These are phyloP conservation scores for Dicroscelio sp. DNA, from an alignment of 2,888 invertebrate species.

Conservation along the genomic window DNA sequence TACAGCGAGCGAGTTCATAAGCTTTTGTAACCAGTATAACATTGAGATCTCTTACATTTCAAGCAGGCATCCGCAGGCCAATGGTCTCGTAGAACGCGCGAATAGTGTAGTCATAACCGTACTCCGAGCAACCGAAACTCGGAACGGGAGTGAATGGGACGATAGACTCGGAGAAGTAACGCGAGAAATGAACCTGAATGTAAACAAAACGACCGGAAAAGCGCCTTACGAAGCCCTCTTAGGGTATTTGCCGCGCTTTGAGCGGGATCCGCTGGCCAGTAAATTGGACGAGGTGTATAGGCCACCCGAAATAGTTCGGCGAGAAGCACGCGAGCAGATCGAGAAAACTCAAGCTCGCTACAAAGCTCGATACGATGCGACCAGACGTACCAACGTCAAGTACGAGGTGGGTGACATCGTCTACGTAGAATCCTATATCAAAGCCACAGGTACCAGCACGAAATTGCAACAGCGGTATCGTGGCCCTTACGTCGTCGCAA, in stretches of 20 bases:
- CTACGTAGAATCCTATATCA: neutral
- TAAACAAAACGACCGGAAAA: neutral
- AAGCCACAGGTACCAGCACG: slow-evolving; percentile 70
- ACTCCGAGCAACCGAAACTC: slow-evolving; percentile 2
- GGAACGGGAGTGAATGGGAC: neutral
- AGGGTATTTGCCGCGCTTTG: neutral
- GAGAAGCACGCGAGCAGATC: too few species aligned
- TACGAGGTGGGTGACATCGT: slow-evolving; percentile 28
- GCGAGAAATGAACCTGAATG: neutral
- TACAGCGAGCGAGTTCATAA: slow-evolving; percentile 60
- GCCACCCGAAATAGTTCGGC: neutral
- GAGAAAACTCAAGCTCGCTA: too few species aligned
- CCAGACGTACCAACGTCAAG: neutral
- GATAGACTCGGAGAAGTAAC: neutral
- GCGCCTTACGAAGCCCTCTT: neutral
- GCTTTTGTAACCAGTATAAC: slow-evolving; percentile 57
- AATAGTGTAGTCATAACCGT: slow-evolving; percentile 57
- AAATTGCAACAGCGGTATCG: slow-evolving; percentile 75
- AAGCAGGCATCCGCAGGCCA: slow-evolving; percentile 75
- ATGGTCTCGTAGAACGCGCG: slow-evolving; percentile 62
- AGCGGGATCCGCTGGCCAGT: neutral
- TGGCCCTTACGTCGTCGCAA: neutral
- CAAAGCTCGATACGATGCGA: slow-evolving; percentile 1
- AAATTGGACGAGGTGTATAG: neutral
- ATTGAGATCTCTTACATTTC: slow-evolving; percentile 68